Evolutionary conservation across 2,113 vertebrate genomes (phyloP).

Genomic region (Panurus biarmicus): DNA sequence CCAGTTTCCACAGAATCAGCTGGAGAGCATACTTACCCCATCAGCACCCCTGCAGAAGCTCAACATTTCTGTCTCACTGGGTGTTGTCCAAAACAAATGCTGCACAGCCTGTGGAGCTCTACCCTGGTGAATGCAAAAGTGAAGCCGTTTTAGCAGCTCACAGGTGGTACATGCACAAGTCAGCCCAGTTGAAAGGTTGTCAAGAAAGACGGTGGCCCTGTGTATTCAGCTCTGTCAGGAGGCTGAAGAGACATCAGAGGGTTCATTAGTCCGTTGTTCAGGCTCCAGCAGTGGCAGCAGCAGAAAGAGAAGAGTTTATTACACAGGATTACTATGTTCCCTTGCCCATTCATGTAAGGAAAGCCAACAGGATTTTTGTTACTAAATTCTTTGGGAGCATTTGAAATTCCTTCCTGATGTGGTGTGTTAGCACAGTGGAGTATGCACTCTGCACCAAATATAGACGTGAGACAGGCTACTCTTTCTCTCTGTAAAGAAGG

Average conservation of each 20-base stretch:
- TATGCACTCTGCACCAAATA: constrained; percentile 21
- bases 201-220: background rate
- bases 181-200: background rate
- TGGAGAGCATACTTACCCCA: background rate
- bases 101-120: background rate
- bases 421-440: constrained; percentile 4
- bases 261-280: background rate
- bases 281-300: background rate
- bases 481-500: background rate
- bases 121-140: background rate
- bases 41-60: background rate
- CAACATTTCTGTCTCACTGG: background rate
- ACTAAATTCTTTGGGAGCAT: constrained; percentile 28
- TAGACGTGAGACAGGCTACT: background rate
- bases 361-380: constrained; percentile 20
- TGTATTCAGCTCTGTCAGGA: background rate
- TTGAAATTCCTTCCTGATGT: constrained; percentile 52
- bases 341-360: background rate
- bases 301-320: background rate
- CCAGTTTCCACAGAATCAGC: background rate
- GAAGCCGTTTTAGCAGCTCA: background rate
- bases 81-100: background rate
- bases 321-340: background rate
- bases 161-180: background rate
- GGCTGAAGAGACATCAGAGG: background rate